Conservation (phyloP, 2,113 vertebrate species). For the Gavia stellata region DNA sequence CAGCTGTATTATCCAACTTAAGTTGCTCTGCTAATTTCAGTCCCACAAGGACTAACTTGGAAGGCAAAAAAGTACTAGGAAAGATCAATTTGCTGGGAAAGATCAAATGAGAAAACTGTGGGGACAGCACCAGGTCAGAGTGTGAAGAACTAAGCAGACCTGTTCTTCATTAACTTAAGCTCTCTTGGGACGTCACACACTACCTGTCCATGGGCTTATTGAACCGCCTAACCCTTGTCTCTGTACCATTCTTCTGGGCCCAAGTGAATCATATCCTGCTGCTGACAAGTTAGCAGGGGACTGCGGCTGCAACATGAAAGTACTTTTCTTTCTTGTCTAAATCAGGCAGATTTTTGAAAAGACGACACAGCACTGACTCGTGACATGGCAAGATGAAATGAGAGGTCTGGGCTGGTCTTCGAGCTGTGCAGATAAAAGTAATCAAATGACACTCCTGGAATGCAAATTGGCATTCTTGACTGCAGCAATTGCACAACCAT, state of each 20-base stretch:
- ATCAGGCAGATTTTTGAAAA: slow-evolving; percentile 81
- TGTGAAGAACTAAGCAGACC: slow-evolving; percentile 88
- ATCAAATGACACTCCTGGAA: slow-evolving; percentile 95
- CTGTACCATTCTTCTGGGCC: slow-evolving; percentile 73
- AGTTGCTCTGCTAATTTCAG: slow-evolving; percentile 80
- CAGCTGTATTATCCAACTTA: slow-evolving; percentile 81
- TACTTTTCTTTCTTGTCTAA: slow-evolving; percentile 81
- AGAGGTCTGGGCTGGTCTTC: slow-evolving; percentile 79
- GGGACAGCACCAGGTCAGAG: slow-evolving; percentile 86
- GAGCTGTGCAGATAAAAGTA: slow-evolving; percentile 88
- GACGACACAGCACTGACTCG: slow-evolving; percentile 78
- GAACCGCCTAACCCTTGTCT: slow-evolving; percentile 87
- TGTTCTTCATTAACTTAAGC: slow-evolving; percentile 94
- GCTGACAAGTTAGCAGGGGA: slow-evolving; percentile 84
- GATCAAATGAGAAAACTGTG: slow-evolving; percentile 86
- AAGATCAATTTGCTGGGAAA: slow-evolving; percentile 84
- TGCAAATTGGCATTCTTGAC: slow-evolving; percentile 93
- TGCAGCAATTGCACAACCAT: slow-evolving; percentile 82
- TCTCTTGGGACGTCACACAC: slow-evolving; percentile 85
- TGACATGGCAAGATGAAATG: slow-evolving; percentile 86
- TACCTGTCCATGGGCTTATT: slow-evolving; percentile 96
- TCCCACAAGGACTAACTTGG: slow-evolving; percentile 80
- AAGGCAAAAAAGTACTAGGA: slow-evolving; percentile 75
- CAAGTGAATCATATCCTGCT: slow-evolving; percentile 82
- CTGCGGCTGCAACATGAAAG: slow-evolving; percentile 81